Evolutionary conservation across 2,797 vertebrate species (phyloP).

Genomic region (Anas bernieri): DNA sequence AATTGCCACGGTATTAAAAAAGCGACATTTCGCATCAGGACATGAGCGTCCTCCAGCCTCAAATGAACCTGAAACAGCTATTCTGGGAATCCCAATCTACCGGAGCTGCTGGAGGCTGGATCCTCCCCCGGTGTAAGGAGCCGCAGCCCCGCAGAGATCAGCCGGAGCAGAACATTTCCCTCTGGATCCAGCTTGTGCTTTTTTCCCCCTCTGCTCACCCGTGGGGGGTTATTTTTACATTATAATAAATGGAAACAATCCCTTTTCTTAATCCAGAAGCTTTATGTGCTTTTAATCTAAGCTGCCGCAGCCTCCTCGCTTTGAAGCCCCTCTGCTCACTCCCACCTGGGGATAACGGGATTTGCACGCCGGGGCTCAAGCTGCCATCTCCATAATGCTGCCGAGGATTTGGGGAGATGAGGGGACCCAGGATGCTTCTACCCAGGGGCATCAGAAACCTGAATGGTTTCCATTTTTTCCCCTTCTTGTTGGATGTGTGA

Average conservation of each 20-base stretch:
- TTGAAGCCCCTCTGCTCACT: background rate
- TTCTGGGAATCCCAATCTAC: slow-evolving; percentile 49
- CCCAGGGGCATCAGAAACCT: background rate
- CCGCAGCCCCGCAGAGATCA: background rate
- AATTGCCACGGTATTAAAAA: slow-evolving; percentile 54
- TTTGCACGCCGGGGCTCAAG: rapidly evolving
- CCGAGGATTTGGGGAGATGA: background rate
- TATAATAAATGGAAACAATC: slow-evolving; percentile 38
- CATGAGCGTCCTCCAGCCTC: background rate
- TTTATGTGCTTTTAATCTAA: slow-evolving; percentile 23
- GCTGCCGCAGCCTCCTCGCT: rapidly evolving
- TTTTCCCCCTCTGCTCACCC: background rate
- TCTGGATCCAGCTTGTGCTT: rapidly evolving
- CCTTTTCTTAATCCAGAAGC: slow-evolving; percentile 43
- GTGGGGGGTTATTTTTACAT: background rate
- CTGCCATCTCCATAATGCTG: background rate
- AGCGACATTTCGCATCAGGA: slow-evolving; percentile 33
- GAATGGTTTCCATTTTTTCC: rapidly evolving
- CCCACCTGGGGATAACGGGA: slow-evolving; percentile 23
- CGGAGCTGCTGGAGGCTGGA: background rate
- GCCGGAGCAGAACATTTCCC: background rate
- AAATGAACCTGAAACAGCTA: slow-evolving; percentile 46
- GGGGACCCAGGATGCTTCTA: background rate
- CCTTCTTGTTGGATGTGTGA: background rate
- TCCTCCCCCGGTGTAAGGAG: background rate